phyloP scores from a whole-genome alignment of 2,797 vertebrate species.

The Adelosebastes latens region DNA sequence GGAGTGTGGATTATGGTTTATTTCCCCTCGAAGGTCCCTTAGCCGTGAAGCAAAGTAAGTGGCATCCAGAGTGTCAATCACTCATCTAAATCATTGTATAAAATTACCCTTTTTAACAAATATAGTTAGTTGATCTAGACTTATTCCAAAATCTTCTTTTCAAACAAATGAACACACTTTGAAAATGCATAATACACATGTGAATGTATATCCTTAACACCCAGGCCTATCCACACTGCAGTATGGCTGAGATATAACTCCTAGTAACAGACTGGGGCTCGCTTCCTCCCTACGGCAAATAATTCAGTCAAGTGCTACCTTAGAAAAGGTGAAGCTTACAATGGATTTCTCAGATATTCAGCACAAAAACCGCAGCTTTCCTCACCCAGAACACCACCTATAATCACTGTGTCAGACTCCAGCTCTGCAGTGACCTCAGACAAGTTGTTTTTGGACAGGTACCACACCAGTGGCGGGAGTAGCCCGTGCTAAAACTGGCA shows the following conservation, averaged over 20 bases:
- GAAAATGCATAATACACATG: slow-evolving; percentile 38
- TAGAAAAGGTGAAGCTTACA: slow-evolving; percentile 74
- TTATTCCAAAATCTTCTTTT: slow-evolving; percentile 1
- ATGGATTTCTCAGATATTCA: slow-evolving; percentile 81
- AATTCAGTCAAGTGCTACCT: slow-evolving; percentile 74
- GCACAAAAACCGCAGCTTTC: slow-evolving; percentile 79
- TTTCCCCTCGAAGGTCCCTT: slow-evolving; percentile 26
- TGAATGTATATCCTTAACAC: slow-evolving; percentile 23
- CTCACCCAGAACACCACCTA: slow-evolving; percentile 76
- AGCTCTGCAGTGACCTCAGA: slow-evolving; percentile 75
- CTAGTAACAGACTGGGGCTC: slow-evolving; percentile 45
- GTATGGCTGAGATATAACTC: slow-evolving; percentile 55
- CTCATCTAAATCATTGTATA: background rate
- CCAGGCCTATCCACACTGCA: slow-evolving; percentile 15
- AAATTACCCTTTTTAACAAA: slow-evolving; percentile 7
- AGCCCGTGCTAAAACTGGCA: slow-evolving; percentile 60
- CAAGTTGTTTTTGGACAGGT: slow-evolving; percentile 82
- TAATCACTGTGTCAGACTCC: slow-evolving; percentile 79
- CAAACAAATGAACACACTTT: slow-evolving; percentile 17
- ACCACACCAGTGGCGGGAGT: slow-evolving; percentile 71
- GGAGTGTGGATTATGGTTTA: slow-evolving; percentile 27
- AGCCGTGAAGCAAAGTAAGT: slow-evolving; percentile 11
- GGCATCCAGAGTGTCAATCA: slow-evolving; percentile 12
- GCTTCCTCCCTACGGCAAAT: slow-evolving; percentile 75
- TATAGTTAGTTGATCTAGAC: slow-evolving; percentile 7